A percentile compares a stretch with the other conserved stretches of the same genome.
These are phyloP conservation scores for Orientallactaga bullata DNA, from an alignment of 2,113 vertebrate species.

Conservation along the genomic window DNA sequence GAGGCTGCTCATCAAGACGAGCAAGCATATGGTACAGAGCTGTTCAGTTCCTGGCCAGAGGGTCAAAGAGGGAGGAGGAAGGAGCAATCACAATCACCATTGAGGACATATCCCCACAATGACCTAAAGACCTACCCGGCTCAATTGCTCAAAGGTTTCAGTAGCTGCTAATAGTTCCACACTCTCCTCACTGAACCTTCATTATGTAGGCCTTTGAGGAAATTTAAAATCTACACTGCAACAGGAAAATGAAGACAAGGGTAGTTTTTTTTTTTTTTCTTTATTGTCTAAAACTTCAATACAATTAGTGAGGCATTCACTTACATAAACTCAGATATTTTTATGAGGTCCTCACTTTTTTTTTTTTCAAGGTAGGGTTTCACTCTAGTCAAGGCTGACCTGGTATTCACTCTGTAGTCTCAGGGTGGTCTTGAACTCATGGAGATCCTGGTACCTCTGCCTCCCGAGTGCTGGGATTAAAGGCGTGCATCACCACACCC, in stretches of 20 bases:
- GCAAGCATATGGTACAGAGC: too few species aligned
- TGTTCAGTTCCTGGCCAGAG: neutral
- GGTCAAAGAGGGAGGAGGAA: neutral
- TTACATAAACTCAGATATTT: neutral
- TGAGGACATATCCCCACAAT: neutral
- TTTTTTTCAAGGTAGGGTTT: too few species aligned
- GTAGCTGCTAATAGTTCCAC: neutral
- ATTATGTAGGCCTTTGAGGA: too few species aligned
- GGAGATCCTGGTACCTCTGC: too few species aligned
- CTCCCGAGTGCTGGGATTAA: too few species aligned
- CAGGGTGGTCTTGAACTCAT: too few species aligned
- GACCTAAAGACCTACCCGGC: too few species aligned
- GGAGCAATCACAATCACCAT: too few species aligned
- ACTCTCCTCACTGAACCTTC: neutral
- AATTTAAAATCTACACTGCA: neutral
- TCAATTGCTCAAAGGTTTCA: neutral
- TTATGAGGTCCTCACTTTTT: neutral
- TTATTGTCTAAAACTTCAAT: slow-evolving; percentile 3
- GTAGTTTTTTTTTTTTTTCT: neutral
- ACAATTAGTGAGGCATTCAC: neutral
- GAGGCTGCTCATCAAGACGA: neutral
- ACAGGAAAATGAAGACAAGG: neutral
- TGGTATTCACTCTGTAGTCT: too few species aligned
- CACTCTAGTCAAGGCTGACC: too few species aligned
- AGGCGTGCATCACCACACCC: too few species aligned